A percentile compares a stretch with the other conserved stretches of the same genome.
Evolutionary conservation across 2,113 vertebrate species (phyloP).

Genomic region (Astur gentilis): DNA sequence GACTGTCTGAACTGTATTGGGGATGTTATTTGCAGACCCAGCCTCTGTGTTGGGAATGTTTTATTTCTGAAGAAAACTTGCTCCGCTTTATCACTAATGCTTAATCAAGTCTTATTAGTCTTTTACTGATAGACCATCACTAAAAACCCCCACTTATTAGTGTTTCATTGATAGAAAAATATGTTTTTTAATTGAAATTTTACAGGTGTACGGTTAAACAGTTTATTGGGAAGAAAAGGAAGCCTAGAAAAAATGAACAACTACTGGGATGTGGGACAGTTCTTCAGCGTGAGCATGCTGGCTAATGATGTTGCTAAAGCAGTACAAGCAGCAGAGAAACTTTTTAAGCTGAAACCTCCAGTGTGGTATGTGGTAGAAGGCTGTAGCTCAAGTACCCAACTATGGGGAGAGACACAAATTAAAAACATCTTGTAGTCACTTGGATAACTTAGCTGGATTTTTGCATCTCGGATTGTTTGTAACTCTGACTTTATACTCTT

Average conservation of each 20-base stretch:
- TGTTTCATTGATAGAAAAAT: not conserved
- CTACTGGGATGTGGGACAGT: constrained; percentile 96
- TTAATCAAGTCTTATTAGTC: not conserved
- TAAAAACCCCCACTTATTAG: not conserved
- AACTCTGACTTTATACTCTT: not conserved
- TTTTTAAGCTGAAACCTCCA: constrained; percentile 94
- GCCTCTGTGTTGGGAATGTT: not conserved
- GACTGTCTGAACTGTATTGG: not conserved
- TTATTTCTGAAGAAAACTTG: not conserved
- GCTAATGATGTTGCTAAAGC: constrained; percentile 88
- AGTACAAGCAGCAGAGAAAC: constrained; percentile 90
- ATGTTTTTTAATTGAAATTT: not conserved
- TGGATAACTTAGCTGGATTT: not conserved
- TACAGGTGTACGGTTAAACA: constrained; percentile 89
- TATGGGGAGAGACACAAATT: not conserved
- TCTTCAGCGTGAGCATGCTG: constrained; percentile 92
- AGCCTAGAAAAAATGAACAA: constrained; percentile 94
- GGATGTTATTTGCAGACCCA: not conserved
- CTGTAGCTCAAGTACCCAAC: not conserved
- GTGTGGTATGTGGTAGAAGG: constrained; percentile 80
- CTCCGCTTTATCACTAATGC: not conserved
- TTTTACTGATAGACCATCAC: not conserved
- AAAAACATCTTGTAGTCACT: not conserved
- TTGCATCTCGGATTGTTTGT: not conserved
- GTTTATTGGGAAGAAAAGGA: constrained; percentile 91